phyloP scores from a whole-genome alignment of 2,113 vertebrate species.

The Phrynocephalus versicolor region DNA sequence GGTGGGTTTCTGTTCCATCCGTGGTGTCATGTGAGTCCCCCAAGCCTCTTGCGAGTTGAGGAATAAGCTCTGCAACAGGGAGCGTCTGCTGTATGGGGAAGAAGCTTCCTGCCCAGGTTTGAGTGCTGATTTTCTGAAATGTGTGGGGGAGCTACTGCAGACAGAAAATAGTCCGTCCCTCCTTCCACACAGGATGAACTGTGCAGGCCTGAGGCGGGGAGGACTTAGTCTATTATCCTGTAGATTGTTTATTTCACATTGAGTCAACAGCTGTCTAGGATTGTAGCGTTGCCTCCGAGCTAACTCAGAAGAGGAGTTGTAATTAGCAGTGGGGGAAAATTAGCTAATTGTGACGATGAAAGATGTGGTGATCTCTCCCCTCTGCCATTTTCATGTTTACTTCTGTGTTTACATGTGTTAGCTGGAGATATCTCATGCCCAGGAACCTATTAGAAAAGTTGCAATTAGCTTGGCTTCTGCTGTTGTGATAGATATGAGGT shows the following conservation, averaged over 20 bases:
- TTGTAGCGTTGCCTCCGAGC: not conserved
- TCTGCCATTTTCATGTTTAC: not conserved
- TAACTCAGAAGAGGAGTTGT: not conserved
- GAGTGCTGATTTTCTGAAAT: not conserved
- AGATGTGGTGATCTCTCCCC: not conserved
- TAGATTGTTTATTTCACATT: not conserved
- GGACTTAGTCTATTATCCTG: not conserved
- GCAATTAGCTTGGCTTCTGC: not conserved
- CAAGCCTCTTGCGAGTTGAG: not conserved
- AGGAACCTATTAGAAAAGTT: not conserved
- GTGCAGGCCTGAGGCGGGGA: no score
- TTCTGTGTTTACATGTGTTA: not conserved
- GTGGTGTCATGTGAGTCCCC: not conserved
- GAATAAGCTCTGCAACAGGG: no score
- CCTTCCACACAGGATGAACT: no score
- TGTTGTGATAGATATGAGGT: accelerated
- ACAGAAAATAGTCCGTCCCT: not conserved
- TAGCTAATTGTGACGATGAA: not conserved
- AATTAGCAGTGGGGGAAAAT: not conserved
- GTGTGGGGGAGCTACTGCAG: not conserved
- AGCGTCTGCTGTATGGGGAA: not conserved
- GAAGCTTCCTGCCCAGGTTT: not conserved
- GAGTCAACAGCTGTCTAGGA: not conserved
- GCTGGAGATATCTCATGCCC: not conserved
- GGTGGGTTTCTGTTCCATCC: not conserved